phyloP scores from a whole-genome alignment of 2,113 vertebrate genomes.

The Pteruthius melanotis region DNA sequence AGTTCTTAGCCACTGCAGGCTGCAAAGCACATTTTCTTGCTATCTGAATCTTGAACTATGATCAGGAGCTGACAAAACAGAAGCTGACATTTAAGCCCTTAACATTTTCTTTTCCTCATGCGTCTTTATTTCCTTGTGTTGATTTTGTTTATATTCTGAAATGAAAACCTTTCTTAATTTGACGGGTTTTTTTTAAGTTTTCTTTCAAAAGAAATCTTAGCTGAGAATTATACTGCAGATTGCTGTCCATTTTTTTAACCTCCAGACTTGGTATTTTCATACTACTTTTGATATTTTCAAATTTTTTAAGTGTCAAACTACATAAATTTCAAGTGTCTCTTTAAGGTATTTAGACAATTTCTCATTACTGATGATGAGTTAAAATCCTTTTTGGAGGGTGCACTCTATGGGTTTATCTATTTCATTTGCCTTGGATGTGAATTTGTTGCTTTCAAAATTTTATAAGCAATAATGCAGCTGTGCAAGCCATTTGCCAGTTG shows the following conservation, averaged over 20 bases:
- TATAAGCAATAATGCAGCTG: conserved; percentile 64
- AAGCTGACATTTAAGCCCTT: background rate
- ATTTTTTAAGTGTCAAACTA: conserved; percentile 47
- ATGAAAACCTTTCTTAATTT: background rate
- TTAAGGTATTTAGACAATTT: conserved; percentile 57
- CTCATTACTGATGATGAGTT: conserved; percentile 58
- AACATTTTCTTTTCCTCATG: background rate
- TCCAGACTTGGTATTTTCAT: conserved; percentile 14
- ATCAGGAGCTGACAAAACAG: background rate
- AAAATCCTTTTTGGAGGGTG: conserved; percentile 51
- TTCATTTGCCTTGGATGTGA: conserved; percentile 57
- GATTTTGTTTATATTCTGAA: conserved; percentile 16
- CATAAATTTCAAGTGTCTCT: conserved; percentile 58
- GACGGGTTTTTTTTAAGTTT: background rate
- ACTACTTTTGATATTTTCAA: conserved; percentile 10
- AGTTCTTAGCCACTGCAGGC: background rate
- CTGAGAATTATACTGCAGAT: conserved; percentile 1
- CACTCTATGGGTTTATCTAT: conserved; percentile 5
- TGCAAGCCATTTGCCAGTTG: conserved; percentile 46
- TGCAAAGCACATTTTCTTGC: background rate
- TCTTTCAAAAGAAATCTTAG: conserved; percentile 19
- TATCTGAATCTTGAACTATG: background rate
- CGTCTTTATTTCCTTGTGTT: background rate
- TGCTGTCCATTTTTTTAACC: conserved; percentile 36
- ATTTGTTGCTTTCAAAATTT: conserved; percentile 37